Evolutionary conservation across 2,113 vertebrate species (phyloP).

Genomic region (Oophaga pumilio): DNA sequence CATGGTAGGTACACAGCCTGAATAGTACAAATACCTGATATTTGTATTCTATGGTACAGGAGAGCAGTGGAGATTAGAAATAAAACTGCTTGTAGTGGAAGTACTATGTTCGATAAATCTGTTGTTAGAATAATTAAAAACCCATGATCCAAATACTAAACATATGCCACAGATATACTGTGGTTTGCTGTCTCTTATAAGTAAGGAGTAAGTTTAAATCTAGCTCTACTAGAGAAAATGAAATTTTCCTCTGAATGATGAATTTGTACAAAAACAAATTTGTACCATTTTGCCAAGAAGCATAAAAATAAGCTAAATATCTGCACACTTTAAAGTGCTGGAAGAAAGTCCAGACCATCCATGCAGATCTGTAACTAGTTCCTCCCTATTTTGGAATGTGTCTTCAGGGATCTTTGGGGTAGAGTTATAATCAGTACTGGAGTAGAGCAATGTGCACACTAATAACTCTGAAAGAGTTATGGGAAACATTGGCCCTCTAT

Average conservation of each 20-base stretch:
- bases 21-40: too few relatives aligned
- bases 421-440: neutral
- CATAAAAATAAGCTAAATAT: neutral
- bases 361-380: constrained; percentile 8
- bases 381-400: constrained; percentile 40
- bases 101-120: neutral
- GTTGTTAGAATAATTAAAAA: neutral
- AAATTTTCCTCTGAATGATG: neutral
- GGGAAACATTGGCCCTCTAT: constrained; percentile 5
- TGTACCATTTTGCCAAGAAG: neutral
- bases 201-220: neutral
- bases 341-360: constrained; percentile 15
- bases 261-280: neutral
- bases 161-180: neutral
- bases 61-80: neutral
- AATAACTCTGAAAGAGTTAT: constrained; percentile 6
- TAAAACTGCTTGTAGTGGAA: neutral
- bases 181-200: neutral
- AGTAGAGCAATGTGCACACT: neutral
- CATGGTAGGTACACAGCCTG: too few relatives aligned
- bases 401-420: neutral
- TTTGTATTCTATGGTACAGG: too few relatives aligned
- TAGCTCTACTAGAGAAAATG: neutral
- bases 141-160: neutral
- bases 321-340: neutral